Base-by-base conservation (phyloP, 2,113 vertebrate species). In the Gallinago paraguaiae region DNA sequence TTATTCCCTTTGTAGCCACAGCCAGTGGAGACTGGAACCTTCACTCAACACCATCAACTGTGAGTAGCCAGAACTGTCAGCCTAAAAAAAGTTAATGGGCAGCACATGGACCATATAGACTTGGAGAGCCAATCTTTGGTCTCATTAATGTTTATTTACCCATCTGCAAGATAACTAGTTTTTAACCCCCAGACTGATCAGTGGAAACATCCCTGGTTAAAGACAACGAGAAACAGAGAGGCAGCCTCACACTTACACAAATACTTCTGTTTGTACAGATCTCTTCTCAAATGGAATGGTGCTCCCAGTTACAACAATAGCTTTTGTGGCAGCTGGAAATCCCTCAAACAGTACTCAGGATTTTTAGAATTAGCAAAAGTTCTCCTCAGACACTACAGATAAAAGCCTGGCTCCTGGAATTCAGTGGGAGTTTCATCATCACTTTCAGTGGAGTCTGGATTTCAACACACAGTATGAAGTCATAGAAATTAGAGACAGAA, bases 401-500 rank as follows among this genome's bases (percentile, higher is more conserved):
- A 86, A 94, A 93, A 89, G 31, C 22, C 24, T 85, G 67, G 27
- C 67, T 91, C 70, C 71, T 91, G 70, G 63, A 91, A 95, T 91
- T 91, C 28, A 57, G 70, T 69, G 67, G 70, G 74, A 97, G 57
- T 92, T 95, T 85, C 70, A 76, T 89, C 75, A 91, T 79, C 37
- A 24, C 10, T 87, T 94, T 63, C 65, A 65, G 41, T 53, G 48
- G 22, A 89, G 43, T 79, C 78, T 82, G 35, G 65, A 69, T 92
- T 96, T 95, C 70, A 84, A 75, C 11, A 50, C 35, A 51, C 9
- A 79, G 17, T 82, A 85, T 61, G 50, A 95, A 94, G 48, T 91
- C 86, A 95, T 17, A 87, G 60, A 89, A 82, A 91, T 23, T 31
- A 82, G 65, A 82, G 70, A 61, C 9, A 45, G 72, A 69, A 95